Percentiles rank a stretch among this genome's conserved stretches.
These are phyloP conservation scores for Oncorhynchus tshawytscha DNA, from an alignment of 2,113 vertebrate species.

Conservation along the genomic window DNA sequence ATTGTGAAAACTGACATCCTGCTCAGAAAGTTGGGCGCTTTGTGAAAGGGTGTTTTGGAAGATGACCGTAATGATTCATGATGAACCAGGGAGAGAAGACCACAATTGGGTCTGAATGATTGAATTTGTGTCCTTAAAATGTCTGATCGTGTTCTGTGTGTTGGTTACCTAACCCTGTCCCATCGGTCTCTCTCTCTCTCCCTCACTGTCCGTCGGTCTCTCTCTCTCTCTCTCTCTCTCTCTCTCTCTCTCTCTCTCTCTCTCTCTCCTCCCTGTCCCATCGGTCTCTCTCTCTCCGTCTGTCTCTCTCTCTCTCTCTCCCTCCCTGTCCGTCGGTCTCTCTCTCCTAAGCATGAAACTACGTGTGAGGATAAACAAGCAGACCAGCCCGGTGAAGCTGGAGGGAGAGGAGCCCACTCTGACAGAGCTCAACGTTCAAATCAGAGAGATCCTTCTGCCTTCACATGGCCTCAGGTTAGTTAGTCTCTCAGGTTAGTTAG, in stretches of 20 bases:
- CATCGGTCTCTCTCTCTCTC: no score
- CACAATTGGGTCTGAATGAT: background rate
- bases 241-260: no score
- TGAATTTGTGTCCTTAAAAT: background rate
- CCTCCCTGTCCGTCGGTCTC: no score
- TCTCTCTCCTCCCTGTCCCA: no score
- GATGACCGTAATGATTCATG: background rate
- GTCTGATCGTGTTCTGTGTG: background rate
- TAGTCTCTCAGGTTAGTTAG: no score
- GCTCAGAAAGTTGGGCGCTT: no score
- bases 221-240: no score
- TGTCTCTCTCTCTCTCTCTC: no score
- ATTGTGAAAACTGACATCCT: background rate
- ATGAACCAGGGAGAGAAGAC: background rate
- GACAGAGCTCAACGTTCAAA: conserved; percentile 71
- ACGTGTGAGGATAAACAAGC: conserved; percentile 76
- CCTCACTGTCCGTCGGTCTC: no score
- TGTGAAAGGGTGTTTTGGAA: no score
- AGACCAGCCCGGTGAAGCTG: conserved; percentile 75
- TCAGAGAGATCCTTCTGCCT: conserved; percentile 68
- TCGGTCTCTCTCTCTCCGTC: no score
- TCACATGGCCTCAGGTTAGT: conserved; percentile 55
- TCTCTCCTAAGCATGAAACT: conserved; percentile 79
- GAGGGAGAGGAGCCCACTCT: conserved; percentile 73
- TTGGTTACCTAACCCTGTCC: background rate